Percentiles rank a stretch among this genome's conserved stretches.
Conservation (phyloP, 2,888 invertebrate species). For the Orchestes rusci region DNA sequence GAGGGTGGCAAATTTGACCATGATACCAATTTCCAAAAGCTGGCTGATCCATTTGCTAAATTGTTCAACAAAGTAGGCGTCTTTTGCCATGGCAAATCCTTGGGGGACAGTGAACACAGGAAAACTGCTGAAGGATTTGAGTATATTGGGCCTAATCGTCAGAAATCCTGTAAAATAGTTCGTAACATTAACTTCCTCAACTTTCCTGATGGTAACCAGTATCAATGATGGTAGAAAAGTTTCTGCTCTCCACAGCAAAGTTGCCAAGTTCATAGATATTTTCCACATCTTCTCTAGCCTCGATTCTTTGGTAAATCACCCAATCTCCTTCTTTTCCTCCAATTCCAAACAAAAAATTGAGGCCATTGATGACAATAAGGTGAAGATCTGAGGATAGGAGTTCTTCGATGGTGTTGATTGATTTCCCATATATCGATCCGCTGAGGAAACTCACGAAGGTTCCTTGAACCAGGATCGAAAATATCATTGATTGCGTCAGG, state of each 20-base stretch:
- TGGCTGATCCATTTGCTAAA: background rate
- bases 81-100: background rate
- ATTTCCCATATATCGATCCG: background rate
- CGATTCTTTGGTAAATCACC: background rate
- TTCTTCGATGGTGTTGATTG: background rate
- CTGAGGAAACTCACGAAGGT: background rate
- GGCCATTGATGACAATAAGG: background rate
- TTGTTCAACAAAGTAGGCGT: background rate
- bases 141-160: background rate
- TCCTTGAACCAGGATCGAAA: background rate
- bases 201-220: no score
- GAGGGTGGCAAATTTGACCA: background rate
- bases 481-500: no score
- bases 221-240: background rate
- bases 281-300: background rate
- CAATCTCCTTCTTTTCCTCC: background rate
- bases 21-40: background rate
- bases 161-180: background rate
- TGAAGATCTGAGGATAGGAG: background rate
- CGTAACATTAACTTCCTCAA: no score
- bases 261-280: background rate
- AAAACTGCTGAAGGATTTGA: background rate
- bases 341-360: background rate
- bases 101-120: background rate
- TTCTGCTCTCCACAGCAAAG: background rate